Percentiles rank a stretch among this genome's conserved stretches.
These are phyloP conservation scores for Pangasianodon hypophthalmus DNA, from an alignment of 2,113 vertebrate species.

Conservation along the genomic window DNA sequence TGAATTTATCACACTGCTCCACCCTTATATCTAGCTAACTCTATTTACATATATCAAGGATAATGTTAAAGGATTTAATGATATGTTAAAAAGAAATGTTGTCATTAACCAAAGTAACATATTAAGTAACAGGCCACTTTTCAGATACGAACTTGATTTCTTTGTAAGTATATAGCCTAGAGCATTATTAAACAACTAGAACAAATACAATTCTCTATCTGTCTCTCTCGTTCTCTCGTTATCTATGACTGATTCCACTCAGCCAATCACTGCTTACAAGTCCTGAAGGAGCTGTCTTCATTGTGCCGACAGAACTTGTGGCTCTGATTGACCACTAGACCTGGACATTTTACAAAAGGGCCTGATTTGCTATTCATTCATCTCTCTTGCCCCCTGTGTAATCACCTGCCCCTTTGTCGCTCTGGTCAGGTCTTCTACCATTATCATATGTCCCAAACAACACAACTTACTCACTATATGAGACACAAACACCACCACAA, in stretches of 20 bases:
- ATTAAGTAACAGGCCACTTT: background rate
- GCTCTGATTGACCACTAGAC: slow-evolving; percentile 73
- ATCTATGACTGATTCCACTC: slow-evolving; percentile 20
- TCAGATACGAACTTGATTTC: background rate
- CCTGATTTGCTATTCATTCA: slow-evolving; percentile 75
- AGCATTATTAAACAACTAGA: background rate
- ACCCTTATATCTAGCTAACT: background rate
- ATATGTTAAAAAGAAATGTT: background rate
- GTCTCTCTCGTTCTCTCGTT: slow-evolving; percentile 11
- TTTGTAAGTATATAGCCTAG: background rate
- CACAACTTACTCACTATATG: too few relatives aligned
- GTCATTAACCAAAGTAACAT: background rate
- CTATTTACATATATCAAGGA: background rate
- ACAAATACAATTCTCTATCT: background rate
- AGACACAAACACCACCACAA: background rate
- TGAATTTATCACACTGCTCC: background rate
- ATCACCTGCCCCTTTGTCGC: slow-evolving; percentile 17
- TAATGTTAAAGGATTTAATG: background rate
- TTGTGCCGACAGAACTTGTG: slow-evolving; percentile 73
- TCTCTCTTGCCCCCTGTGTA: slow-evolving; percentile 52
- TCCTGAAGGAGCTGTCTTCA: slow-evolving; percentile 64
- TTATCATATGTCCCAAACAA: background rate
- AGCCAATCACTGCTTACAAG: slow-evolving; percentile 53
- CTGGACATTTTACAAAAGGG: slow-evolving; percentile 70
- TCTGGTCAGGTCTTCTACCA: background rate